phyloP scores from a whole-genome alignment of 2,888 invertebrate species.

The Druceiella hillmani region DNA sequence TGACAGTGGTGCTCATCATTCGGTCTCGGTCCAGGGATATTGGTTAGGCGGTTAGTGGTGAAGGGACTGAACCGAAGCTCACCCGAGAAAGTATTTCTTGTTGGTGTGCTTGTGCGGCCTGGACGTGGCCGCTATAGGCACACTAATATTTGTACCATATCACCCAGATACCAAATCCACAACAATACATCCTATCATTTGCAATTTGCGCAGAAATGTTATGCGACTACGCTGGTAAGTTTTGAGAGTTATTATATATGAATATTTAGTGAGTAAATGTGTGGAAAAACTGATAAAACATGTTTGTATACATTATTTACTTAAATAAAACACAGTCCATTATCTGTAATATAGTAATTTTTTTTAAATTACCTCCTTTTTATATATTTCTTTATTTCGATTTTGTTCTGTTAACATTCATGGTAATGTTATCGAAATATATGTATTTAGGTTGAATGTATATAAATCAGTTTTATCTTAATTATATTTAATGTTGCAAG shows the following conservation, averaged over 20 bases:
- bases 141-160: conserved; percentile 88
- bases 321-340: too few relatives aligned
- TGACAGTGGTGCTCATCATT: conserved; percentile 86
- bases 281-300: neutral
- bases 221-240: conserved; percentile 66
- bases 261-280: too few relatives aligned
- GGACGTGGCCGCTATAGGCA: conserved; percentile 86
- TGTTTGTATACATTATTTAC: too few relatives aligned
- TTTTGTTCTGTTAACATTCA: too few relatives aligned
- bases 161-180: conserved; percentile 89
- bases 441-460: too few relatives aligned
- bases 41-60: conserved; percentile 55
- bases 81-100: conserved; percentile 71
- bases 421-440: too few relatives aligned
- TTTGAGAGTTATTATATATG: too few relatives aligned
- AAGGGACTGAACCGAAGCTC: conserved; percentile 39
- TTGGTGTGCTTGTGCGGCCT: conserved; percentile 84
- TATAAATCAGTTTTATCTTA: too few relatives aligned
- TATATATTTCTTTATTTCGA: too few relatives aligned
- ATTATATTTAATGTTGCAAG: too few relatives aligned
- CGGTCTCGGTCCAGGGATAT: conserved; percentile 73
- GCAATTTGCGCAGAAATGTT: conserved; percentile 86
- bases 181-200: conserved; percentile 77
- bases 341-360: too few relatives aligned
- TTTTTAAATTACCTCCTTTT: too few relatives aligned